These are phyloP conservation scores for Limnephilus marmoratus DNA, from an alignment of 2,888 invertebrate genomes.

Conservation along the genomic window DNA sequence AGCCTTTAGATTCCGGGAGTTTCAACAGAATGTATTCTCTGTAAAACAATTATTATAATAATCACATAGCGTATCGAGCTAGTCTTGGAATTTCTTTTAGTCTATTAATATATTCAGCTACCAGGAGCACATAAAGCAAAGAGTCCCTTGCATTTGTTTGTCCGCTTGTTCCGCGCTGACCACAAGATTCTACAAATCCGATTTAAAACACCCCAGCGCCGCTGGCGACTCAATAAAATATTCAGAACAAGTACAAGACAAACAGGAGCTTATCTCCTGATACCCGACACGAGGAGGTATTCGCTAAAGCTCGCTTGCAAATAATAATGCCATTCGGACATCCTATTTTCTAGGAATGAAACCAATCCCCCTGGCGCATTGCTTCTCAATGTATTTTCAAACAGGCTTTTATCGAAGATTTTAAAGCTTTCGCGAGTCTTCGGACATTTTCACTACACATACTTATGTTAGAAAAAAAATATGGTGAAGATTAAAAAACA, in stretches of 20 bases:
- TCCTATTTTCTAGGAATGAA: background rate
- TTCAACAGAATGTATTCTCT: too few relatives aligned
- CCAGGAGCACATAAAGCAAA: constrained; percentile 16
- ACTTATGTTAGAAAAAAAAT: too few relatives aligned
- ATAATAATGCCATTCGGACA: constrained; percentile 19
- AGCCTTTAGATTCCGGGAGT: too few relatives aligned
- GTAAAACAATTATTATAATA: too few relatives aligned
- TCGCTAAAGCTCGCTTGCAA: constrained; percentile 12
- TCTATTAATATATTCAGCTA: background rate
- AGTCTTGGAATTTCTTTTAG: background rate
- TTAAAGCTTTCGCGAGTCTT: background rate
- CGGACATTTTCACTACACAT: too few relatives aligned
- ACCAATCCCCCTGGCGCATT: background rate
- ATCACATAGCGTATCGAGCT: too few relatives aligned
- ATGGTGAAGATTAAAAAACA: too few relatives aligned
- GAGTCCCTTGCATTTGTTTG: constrained; percentile 4
- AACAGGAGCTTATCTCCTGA: constrained; percentile 26
- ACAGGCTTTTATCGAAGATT: background rate
- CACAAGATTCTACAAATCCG: constrained; percentile 43
- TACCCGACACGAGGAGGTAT: constrained; percentile 25
- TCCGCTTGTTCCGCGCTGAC: constrained; percentile 5
- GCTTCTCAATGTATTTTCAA: too few relatives aligned
- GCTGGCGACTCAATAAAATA: constrained; percentile 35
- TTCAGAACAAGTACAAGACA: constrained; percentile 43
- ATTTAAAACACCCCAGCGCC: constrained; percentile 41